Percentiles rank a stretch among this genome's conserved stretches.
Conservation (phyloP, 2,888 invertebrate species). For the Platycheirus albimanus region DNA sequence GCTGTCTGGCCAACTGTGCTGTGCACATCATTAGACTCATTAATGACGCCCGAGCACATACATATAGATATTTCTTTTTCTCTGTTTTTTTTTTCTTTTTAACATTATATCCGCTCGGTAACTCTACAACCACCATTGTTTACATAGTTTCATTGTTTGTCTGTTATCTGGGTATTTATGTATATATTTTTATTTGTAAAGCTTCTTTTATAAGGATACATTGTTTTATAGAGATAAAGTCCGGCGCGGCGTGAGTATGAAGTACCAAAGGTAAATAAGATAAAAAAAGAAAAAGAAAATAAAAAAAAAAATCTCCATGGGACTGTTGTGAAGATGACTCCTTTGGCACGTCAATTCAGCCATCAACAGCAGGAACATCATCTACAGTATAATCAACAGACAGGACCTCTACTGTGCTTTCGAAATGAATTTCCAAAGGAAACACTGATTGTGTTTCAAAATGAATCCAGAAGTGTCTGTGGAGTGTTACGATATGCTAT, state of each 20-base stretch:
- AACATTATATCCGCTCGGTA: background rate
- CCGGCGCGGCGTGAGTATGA: constrained; percentile 38
- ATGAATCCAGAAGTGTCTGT: constrained; percentile 17
- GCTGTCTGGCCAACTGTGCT: constrained; percentile 35
- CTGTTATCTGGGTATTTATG: constrained; percentile 44
- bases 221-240: constrained; percentile 5
- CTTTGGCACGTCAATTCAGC: constrained; percentile 54
- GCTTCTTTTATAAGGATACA: constrained; percentile 6
- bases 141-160: constrained; percentile 48
- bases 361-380: constrained; percentile 50
- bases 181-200: constrained; percentile 8
- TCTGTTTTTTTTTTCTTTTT: background rate
- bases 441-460: constrained; percentile 46
- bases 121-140: constrained; percentile 5
- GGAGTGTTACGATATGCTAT: constrained; percentile 19
- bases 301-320: constrained; percentile 50
- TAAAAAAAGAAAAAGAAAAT: constrained; percentile 60
- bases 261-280: constrained; percentile 58
- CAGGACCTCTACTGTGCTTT: constrained; percentile 31
- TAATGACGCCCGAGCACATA: constrained; percentile 13
- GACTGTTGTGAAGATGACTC: constrained; percentile 46
- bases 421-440: constrained; percentile 38
- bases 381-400: constrained; percentile 61
- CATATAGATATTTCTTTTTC: background rate
- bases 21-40: constrained; percentile 64